A percentile compares a stretch with the other conserved stretches of the same genome.
Conservation (phyloP, 2,113 vertebrate genomes). For the Emydura subglobosa region DNA sequence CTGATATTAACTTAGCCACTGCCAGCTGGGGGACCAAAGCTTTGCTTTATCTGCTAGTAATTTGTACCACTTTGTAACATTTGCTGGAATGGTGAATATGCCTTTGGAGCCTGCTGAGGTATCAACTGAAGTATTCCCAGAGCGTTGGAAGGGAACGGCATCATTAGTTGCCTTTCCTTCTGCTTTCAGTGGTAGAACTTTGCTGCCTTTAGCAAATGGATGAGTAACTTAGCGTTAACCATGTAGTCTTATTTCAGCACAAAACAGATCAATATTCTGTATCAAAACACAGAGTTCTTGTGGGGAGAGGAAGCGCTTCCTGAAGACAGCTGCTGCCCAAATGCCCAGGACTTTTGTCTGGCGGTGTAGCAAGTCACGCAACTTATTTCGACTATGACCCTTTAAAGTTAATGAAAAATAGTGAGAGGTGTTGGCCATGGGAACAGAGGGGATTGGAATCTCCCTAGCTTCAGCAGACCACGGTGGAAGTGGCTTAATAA, state of each 20-base stretch:
- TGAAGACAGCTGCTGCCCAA: not conserved
- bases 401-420: not conserved
- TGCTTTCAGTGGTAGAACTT: not conserved
- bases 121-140: not conserved
- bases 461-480: accelerated
- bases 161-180: not conserved
- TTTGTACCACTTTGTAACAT: not conserved
- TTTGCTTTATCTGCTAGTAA: not conserved
- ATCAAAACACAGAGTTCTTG: not conserved
- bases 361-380: not conserved
- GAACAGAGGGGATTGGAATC: not conserved
- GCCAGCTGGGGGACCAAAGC: not conserved
- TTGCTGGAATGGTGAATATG: not conserved
- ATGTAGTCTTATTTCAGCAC: not conserved
- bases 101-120: not conserved
- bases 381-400: not conserved
- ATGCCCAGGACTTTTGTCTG: not conserved
- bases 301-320: not conserved
- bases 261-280: not conserved
- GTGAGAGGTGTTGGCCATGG: not conserved
- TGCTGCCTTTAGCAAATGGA: not conserved
- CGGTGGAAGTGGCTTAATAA: not conserved
- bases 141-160: not conserved
- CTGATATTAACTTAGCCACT: not conserved
- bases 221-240: not conserved